These are phyloP conservation scores for Tiliacea citrago DNA, from an alignment of 2,888 invertebrate species.

Conservation along the genomic window DNA sequence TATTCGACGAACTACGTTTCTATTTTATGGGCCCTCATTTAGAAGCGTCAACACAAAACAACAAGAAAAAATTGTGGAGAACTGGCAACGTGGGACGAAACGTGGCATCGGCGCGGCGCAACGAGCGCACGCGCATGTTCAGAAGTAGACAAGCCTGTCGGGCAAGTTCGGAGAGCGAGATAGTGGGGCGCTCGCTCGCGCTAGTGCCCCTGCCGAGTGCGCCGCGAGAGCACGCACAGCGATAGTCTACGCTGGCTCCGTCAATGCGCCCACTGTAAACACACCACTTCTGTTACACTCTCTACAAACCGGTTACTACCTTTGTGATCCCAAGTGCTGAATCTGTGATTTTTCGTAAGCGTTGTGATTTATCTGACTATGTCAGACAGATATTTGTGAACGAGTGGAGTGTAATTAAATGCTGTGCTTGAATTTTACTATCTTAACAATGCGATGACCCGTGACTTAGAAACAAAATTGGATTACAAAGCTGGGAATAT, in stretches of 20 bases:
- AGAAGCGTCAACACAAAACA: constrained; percentile 87
- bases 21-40: constrained; percentile 88
- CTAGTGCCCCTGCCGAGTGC: constrained; percentile 85
- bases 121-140: constrained; percentile 87
- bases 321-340: constrained; percentile 80
- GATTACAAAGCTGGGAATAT: constrained; percentile 80
- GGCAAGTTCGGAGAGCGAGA: constrained; percentile 80
- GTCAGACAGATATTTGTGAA: constrained; percentile 68
- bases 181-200: constrained; percentile 80
- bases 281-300: constrained; percentile 80
- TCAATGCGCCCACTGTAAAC: constrained; percentile 73
- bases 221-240: constrained; percentile 78
- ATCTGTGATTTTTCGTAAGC: constrained; percentile 77
- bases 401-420: constrained; percentile 72
- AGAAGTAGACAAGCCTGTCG: constrained; percentile 83
- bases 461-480: constrained; percentile 76
- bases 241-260: constrained; percentile 66
- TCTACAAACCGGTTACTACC: constrained; percentile 85
- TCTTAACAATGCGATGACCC: constrained; percentile 73
- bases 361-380: constrained; percentile 71
- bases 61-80: constrained; percentile 79
- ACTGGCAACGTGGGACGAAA: constrained; percentile 84
- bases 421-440: constrained; percentile 70
- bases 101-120: constrained; percentile 87
- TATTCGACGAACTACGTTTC: constrained; percentile 80